These are phyloP conservation scores for Megaceryle maxima DNA, from an alignment of 2,113 vertebrate species.

Conservation along the genomic window DNA sequence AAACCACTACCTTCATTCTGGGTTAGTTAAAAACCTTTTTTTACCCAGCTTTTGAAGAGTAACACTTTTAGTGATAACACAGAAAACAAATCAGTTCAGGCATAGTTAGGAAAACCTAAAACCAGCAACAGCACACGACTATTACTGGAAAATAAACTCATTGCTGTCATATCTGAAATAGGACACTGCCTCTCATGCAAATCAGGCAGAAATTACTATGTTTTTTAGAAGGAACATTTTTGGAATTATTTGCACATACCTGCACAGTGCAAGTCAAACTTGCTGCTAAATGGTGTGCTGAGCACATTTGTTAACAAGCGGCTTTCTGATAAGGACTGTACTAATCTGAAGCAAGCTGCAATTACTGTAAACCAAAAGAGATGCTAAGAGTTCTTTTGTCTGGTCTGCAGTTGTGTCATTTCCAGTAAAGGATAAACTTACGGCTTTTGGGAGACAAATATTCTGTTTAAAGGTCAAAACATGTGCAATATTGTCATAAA, in stretches of 20 bases:
- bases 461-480: constrained; percentile 49
- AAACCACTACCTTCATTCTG: constrained; percentile 15
- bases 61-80: not conserved
- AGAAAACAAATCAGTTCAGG: not conserved
- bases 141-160: not conserved
- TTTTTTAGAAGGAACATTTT: not conserved
- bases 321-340: not conserved
- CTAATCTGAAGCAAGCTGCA: constrained; percentile 8
- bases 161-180: not conserved
- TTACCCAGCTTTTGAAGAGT: not conserved
- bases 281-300: not conserved
- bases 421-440: constrained; percentile 14
- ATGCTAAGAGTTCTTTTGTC: not conserved
- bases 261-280: not conserved
- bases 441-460: constrained; percentile 5
- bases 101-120: not conserved
- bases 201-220: not conserved
- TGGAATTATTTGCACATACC: not conserved
- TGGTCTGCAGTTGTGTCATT: not conserved
- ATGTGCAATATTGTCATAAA: not conserved
- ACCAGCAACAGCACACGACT: not conserved
- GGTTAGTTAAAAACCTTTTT: not conserved
- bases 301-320: constrained; percentile 6
- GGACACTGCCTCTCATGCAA: not conserved
- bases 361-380: not conserved